Evolutionary conservation across 2,113 vertebrate genomes (phyloP), one percentile per base, ranked within the genome.

Genomic region (Onychostruthus taczanowskii): DNA sequence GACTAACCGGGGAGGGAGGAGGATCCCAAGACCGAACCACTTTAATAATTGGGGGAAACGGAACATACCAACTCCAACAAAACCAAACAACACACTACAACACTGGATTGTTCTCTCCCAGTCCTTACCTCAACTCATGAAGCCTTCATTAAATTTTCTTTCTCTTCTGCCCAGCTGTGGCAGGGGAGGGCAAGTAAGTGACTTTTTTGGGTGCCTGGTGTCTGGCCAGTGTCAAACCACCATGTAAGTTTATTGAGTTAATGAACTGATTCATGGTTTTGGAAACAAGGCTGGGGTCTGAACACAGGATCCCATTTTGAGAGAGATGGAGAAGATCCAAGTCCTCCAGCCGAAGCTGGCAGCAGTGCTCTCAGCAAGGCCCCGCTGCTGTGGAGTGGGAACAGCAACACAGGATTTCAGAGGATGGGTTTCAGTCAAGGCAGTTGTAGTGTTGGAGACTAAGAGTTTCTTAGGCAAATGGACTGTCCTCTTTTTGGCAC

Each of bases 301-400:
- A 61, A 44, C 1, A 16, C 24, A 68, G 44, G 27, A 74, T 43
- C 11, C 10, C 26, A 22, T 41, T 66, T 59, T 20, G 61, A 69
- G 46, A 11, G 37, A 52, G 47, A 30, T 14, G 17, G 22, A 56
- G 64, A 52, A 83, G 52, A 87, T 43, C 33, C 16, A 13, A 2
- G 17, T n/a, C 30, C 50, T 69, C 24, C 19, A 28, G 55, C 7
- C 3, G 1, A 6, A 31, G 26, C 0, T 67, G 62, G 37, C 0
- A 39, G 14, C 49, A 46, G 41, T 0, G 28, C 15, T 61, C 9
- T 41, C 76, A 89, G 84, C 56, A 41, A 11, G 0, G 4, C 43
- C 9, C 24, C 30, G 2, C 17, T 27, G 67, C 63, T 59, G 7
- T 7, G 49, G 28, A 50, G 47, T 2, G n/a, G 30, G 35, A 50